Evolutionary conservation across 2,113 vertebrate genomes (phyloP), one percentile per base, ranked within the genome.

Genomic region (Chloroceryle aenea): DNA sequence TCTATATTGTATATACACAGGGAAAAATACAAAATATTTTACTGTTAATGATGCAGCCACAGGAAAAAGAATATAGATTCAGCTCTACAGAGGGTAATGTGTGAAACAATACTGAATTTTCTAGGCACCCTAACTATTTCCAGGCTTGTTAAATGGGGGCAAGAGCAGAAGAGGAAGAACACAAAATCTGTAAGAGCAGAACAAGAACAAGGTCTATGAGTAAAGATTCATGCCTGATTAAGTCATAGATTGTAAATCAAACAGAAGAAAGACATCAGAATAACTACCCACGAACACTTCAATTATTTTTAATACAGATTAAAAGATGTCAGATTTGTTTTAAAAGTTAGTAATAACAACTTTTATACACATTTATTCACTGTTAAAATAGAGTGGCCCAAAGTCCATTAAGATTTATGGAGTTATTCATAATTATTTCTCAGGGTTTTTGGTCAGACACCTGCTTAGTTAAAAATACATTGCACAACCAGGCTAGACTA

Each of bases 11-110:
- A 84, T 67, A 47, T 34, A 77, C 29, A 52, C 43, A 29, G 40
- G 17, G 61, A 96, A 79, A 95, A 93, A 93, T 84, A 63, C 1
- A 4, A 95, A 94, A 67, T 90, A 94, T 86, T 92, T 89, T 88
- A 61, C 56, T 87, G 36, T 72, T 89, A 94, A 90, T 78, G 56
- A 75, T 38, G 68, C 19, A 87, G 30, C 17, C 0, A 0, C 27
- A 50, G 38, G 6, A 79, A 73, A 90, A 74, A 90, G 67, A 47
- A 55, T 87, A 78, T 7, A 29, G 32, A 78, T 76, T 85, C 42
- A 42, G 10, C 42, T 74, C 78, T 83, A 45, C 20, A 74, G 92
- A 93, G 79, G n/a, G 43, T 53, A 78, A 81, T 15, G 43, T 81
- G 76, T 81, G 85, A 96, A 95, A 93, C 0, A 4, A 74, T 55